Evolutionary conservation across 2,888 invertebrate genomes (phyloP).

Genomic region (Parnassius apollo): DNA sequence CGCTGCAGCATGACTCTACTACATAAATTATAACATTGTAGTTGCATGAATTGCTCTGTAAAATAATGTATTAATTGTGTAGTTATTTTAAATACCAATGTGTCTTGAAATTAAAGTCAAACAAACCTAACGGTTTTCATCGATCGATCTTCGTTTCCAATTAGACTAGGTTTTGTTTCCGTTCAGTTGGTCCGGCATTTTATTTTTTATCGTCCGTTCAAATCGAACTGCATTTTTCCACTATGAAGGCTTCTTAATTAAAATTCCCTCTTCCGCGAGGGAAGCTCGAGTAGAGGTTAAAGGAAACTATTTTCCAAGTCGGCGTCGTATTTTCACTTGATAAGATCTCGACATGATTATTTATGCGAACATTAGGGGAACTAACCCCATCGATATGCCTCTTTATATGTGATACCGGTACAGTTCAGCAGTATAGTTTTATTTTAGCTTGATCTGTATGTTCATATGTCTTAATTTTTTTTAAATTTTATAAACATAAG

Average conservation of each 20-base stretch:
- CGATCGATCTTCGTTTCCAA: conserved; percentile 17
- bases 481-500: no score
- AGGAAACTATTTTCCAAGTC: conserved; percentile 69
- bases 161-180: conserved; percentile 14
- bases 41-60: no score
- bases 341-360: conserved; percentile 79
- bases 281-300: conserved; percentile 37
- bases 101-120: conserved; percentile 14
- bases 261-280: conserved; percentile 52
- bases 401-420: conserved; percentile 66
- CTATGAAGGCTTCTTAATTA: conserved; percentile 59
- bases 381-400: conserved; percentile 73
- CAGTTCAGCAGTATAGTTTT: conserved; percentile 39
- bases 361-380: conserved; percentile 74
- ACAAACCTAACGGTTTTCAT: conserved; percentile 12
- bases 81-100: background rate
- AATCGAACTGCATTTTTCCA: conserved; percentile 38
- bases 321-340: conserved; percentile 73
- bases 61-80: no score
- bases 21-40: no score
- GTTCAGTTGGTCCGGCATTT: conserved; percentile 10
- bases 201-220: conserved; percentile 10
- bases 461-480: background rate
- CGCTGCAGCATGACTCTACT: no score
- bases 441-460: background rate